phyloP scores from a whole-genome alignment of 2,888 invertebrate species.

The Craniophora ligustri region DNA sequence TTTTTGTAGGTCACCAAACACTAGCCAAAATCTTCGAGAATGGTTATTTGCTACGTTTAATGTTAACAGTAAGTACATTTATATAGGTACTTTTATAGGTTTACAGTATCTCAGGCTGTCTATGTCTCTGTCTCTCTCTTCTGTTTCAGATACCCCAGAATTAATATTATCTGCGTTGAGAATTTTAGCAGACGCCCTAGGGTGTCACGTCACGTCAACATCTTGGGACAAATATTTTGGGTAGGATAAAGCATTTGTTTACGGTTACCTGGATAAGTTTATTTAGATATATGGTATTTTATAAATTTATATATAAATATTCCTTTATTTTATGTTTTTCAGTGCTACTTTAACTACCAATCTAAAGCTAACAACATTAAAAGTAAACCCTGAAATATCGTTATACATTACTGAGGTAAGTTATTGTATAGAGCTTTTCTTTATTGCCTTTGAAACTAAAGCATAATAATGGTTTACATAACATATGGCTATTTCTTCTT shows the following conservation, averaged over 20 bases:
- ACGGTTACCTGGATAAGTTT: no score
- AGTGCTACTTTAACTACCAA: constrained; percentile 81
- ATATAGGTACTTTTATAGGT: background rate
- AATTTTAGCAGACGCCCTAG: constrained; percentile 93
- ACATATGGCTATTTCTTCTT: no score
- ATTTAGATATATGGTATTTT: no score
- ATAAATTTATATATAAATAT: background rate
- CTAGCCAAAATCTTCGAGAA: constrained; percentile 90
- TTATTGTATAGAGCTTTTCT: constrained; percentile 1
- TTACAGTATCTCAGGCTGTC: background rate
- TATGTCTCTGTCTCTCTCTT: background rate
- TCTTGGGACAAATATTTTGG: constrained; percentile 93
- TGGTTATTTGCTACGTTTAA: constrained; percentile 90
- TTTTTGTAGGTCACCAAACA: constrained; percentile 85
- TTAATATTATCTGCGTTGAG: constrained; percentile 92
- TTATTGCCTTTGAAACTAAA: background rate
- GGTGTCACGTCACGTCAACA: constrained; percentile 93
- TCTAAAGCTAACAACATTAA: constrained; percentile 73
- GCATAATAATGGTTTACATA: no score
- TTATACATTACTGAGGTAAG: constrained; percentile 80
- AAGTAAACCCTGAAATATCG: constrained; percentile 78
- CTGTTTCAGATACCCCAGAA: constrained; percentile 89
- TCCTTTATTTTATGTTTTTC: constrained; percentile 51
- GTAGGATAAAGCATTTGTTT: constrained; percentile 55
- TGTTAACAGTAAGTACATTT: constrained; percentile 84